These are phyloP conservation scores for Oryzias curvinotus DNA, from an alignment of 2,113 vertebrate genomes.

Conservation along the genomic window DNA sequence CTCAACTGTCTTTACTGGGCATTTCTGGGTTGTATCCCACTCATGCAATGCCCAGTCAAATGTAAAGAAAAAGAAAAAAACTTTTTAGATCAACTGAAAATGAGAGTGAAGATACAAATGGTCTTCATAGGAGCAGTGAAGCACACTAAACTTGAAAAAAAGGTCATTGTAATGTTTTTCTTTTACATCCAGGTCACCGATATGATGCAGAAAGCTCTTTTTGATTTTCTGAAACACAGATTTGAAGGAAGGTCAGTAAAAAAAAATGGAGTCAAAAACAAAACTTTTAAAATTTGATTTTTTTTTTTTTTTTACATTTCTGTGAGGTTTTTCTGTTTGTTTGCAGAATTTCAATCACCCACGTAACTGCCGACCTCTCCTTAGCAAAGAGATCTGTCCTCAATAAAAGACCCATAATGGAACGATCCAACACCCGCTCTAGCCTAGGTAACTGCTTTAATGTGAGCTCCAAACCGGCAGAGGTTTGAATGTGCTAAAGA, in stretches of 20 bases:
- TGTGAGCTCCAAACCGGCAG: neutral
- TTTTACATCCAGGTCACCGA: slow-evolving; percentile 84
- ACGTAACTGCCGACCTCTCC: slow-evolving; percentile 93
- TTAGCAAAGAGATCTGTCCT: slow-evolving; percentile 95
- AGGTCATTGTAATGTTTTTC: neutral
- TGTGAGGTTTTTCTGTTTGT: neutral
- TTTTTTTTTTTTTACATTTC: neutral
- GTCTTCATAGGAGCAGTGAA: too few relatives aligned
- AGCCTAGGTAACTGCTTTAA: slow-evolving; percentile 84
- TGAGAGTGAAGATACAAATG: too few relatives aligned
- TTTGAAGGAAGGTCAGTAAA: slow-evolving; percentile 91
- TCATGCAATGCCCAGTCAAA: too few relatives aligned
- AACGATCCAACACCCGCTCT: slow-evolving; percentile 92
- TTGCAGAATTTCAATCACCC: slow-evolving; percentile 92
- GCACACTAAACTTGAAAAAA: too few relatives aligned
- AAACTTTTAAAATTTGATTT: neutral
- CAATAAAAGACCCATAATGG: slow-evolving; percentile 95
- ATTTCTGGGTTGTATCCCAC: too few relatives aligned
- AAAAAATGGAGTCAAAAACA: neutral
- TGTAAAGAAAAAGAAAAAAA: too few relatives aligned
- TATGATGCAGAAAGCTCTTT: slow-evolving; percentile 99
- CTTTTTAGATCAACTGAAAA: too few relatives aligned
- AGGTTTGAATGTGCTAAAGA: neutral
- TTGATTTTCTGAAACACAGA: slow-evolving; percentile 95
- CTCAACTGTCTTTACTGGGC: too few relatives aligned